A percentile compares a stretch with the other conserved stretches of the same genome.
Conservation (phyloP, 2,797 vertebrate species). For the Scleropages formosus region DNA sequence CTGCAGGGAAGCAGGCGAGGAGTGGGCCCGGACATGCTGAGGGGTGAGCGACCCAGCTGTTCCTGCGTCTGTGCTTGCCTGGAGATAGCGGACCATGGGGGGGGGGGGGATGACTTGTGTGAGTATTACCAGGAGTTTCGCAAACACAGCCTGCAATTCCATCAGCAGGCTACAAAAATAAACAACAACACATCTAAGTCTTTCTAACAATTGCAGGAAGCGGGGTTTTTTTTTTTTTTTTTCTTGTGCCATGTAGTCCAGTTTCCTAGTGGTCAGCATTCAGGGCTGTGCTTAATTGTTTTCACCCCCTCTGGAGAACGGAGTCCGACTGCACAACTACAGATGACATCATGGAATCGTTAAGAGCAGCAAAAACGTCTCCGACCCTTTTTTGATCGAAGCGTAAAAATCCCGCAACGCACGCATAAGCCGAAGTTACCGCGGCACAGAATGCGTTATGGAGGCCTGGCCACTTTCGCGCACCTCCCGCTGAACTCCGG, state of each 20-base stretch:
- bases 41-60: conserved; percentile 84
- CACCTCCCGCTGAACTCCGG: conserved; percentile 11
- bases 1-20: conserved; percentile 93
- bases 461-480: no score
- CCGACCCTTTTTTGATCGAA: no score
- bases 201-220: not conserved
- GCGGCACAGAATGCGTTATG: conserved; percentile 6
- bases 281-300: not conserved
- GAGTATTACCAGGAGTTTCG: not conserved
- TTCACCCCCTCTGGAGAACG: no score
- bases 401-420: no score
- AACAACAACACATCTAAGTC: not conserved
- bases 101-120: conserved; percentile 1
- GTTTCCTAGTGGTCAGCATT: not conserved
- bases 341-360: conserved; percentile 8
- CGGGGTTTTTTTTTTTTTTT: no score
- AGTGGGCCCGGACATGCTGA: conserved; percentile 95
- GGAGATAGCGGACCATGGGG: conserved; percentile 6
- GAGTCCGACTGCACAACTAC: not conserved
- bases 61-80: conserved; percentile 93
- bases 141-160: not conserved
- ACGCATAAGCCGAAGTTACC: no score
- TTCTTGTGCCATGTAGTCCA: not conserved
- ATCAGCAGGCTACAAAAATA: not conserved
- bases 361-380: no score